A percentile compares a stretch with the other conserved stretches of the same genome.
Conservation (phyloP, 2,113 vertebrate genomes). For the Propithecus coquereli region DNA sequence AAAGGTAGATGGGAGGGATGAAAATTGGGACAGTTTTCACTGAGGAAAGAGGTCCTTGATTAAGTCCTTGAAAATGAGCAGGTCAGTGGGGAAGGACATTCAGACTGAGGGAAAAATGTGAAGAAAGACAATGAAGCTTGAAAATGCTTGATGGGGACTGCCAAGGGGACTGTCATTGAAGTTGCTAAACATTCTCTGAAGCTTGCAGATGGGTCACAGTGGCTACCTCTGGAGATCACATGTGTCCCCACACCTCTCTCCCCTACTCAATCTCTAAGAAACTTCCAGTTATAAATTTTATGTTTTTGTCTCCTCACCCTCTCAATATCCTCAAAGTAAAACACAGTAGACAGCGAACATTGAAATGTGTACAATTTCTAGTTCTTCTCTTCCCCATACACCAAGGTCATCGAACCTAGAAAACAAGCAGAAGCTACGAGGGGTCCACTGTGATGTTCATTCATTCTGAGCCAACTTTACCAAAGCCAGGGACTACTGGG, state of each 20-base stretch:
- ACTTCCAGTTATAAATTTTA: neutral
- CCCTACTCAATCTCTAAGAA: neutral
- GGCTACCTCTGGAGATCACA: neutral
- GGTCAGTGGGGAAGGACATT: neutral
- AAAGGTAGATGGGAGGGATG: neutral
- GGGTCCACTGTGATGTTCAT: neutral
- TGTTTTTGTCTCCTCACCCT: neutral
- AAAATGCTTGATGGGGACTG: neutral
- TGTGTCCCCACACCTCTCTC: neutral
- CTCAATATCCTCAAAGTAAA: neutral
- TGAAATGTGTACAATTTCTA: neutral
- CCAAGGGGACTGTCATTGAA: neutral
- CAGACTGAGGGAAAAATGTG: neutral
- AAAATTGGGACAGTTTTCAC: neutral
- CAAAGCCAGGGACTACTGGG: neutral
- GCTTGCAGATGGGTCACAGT: neutral
- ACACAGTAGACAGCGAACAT: neutral
- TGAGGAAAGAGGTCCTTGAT: neutral
- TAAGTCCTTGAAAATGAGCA: constrained; percentile 17
- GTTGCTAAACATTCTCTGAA: neutral
- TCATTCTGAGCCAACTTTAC: constrained; percentile 7
- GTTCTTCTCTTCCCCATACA: neutral
- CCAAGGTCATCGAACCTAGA: neutral
- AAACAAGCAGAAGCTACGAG: neutral
- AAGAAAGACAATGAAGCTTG: neutral